Evolutionary conservation across 2,888 invertebrate genomes (phyloP), one percentile per base, ranked within the genome.

Genomic region (Osedax fenrisi): DNA sequence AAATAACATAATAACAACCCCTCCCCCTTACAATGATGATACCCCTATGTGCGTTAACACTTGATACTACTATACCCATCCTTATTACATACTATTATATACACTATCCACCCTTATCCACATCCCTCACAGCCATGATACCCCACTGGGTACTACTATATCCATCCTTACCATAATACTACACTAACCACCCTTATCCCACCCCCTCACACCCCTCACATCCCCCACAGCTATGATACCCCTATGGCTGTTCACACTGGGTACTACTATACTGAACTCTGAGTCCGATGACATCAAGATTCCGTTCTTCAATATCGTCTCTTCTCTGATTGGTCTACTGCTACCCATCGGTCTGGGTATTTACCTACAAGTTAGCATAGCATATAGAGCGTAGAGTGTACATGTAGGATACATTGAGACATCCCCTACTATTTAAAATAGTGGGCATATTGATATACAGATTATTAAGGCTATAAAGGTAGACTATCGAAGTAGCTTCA

Each of bases 241-340:
- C 0, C 78, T 86, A 5, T 87, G 87, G 87, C 79, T 87, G 79
- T 85, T 83, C 78, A 83, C 86, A 1, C 80, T 87, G 69, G 86
- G 86, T 1, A 76, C 78, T 23, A 26, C n/a, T 21, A 26, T 76
- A 23, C 61, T 77, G n/a, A 80, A 80, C 22, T 81, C 80, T 64
- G 80, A 81, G 10, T 73, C 68, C 24, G 76, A 75, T 24, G 77
- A 76, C 21, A 76, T 83, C 22, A 74, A 78, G n/a, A 82, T 86
- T 62, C 87, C 87, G 0, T 86, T 81, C 79, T 70, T 74, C 10
- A 85, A 86, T 79, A 84, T 87, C 75, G 76, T 85, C 66, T 77
- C 79, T 21, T 84, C 86, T 0, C 81, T 87, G 17, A 76, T 83
- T 5, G 80, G 82, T 2, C 81, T 87, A 10, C 81, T 86, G n/a